These are phyloP conservation scores for Beroe forskalii DNA, from an alignment of 37 sponge, comb jelly and placozoan genomes.

Conservation along the genomic window DNA sequence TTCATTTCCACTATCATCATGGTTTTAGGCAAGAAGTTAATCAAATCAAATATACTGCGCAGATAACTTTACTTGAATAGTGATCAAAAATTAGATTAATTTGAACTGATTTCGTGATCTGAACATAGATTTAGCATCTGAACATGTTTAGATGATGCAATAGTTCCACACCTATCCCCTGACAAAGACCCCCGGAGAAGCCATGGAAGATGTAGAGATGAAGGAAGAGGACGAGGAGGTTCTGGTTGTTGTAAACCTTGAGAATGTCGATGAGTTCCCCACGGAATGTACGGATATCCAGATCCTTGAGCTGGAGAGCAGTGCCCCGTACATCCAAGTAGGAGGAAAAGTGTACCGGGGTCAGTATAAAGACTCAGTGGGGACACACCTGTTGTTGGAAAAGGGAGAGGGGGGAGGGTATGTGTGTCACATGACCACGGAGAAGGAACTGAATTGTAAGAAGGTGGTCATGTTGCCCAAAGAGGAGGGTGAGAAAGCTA, in stretches of 20 bases:
- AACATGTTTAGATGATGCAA: too few relatives aligned
- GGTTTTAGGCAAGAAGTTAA: too few relatives aligned
- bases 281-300: slow-evolving; percentile 1
- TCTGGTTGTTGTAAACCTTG: background rate
- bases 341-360: slow-evolving; percentile 22
- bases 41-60: too few relatives aligned
- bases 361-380: slow-evolving; percentile 2
- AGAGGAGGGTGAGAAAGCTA: background rate
- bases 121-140: too few relatives aligned
- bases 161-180: too few relatives aligned
- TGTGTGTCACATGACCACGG: background rate
- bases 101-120: too few relatives aligned
- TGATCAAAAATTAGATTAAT: too few relatives aligned
- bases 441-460: slow-evolving; percentile 60
- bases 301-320: slow-evolving; percentile 25
- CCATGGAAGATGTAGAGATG: too few relatives aligned
- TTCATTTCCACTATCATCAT: too few relatives aligned
- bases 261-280: background rate
- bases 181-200: too few relatives aligned
- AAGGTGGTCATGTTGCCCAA: slow-evolving; percentile 8
- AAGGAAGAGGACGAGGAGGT: slow-evolving; percentile 31
- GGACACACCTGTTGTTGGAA: slow-evolving; percentile 16
- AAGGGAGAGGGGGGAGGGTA: background rate
- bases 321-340: slow-evolving; percentile 50
- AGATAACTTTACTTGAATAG: too few relatives aligned